These are phyloP conservation scores for Iphiclides podalirius DNA, from an alignment of 2,888 invertebrate genomes.

Conservation along the genomic window DNA sequence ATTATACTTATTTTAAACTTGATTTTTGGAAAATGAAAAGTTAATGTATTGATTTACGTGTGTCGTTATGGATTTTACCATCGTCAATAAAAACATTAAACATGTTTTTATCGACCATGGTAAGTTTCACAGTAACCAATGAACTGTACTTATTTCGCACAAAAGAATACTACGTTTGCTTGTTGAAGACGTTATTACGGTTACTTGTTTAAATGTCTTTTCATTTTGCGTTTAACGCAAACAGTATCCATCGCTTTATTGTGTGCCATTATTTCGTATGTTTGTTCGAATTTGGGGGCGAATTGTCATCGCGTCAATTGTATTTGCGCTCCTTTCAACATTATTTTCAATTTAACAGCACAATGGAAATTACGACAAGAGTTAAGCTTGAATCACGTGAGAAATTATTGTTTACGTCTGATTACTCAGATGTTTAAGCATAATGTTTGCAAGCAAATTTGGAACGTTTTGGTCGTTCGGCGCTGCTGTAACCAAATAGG, in stretches of 20 bases:
- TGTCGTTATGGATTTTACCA: neutral
- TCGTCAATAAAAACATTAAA: neutral
- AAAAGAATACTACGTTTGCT: neutral
- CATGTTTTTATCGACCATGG: neutral
- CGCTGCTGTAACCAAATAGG: too few species aligned
- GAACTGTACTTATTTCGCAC: neutral
- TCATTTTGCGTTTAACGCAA: neutral
- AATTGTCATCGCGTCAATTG: conserved; percentile 1
- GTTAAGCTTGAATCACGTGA: conserved; percentile 4
- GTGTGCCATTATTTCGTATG: neutral
- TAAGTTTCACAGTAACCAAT: neutral
- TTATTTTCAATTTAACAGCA: neutral
- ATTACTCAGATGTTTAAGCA: conserved; percentile 8
- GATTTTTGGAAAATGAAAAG: too few species aligned
- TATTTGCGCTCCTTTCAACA: conserved; percentile 4
- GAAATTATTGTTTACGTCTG: neutral
- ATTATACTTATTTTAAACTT: too few species aligned
- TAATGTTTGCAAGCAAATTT: too few species aligned
- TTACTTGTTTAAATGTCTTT: neutral
- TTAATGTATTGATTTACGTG: too few species aligned
- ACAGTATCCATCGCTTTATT: neutral
- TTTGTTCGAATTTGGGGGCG: neutral
- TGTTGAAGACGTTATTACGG: neutral
- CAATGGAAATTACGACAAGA: neutral
- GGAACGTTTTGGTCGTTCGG: too few species aligned